Conservation (phyloP, 2,797 vertebrate genomes). For the Hozukius guyotensis region DNA sequence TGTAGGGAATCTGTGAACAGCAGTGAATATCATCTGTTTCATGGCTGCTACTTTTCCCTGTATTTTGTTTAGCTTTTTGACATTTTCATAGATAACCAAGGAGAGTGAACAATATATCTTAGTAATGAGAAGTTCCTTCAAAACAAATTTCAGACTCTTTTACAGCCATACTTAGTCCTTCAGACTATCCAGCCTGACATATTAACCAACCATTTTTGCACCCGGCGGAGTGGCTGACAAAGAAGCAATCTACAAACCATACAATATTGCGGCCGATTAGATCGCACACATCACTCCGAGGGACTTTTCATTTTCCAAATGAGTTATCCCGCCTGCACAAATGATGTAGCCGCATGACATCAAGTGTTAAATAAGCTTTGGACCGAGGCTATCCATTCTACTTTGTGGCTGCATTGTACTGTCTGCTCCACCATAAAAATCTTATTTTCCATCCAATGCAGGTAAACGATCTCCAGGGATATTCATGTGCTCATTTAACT, state of each 20-base stretch:
- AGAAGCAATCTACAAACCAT: conserved; percentile 66
- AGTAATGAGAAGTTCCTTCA: conserved; percentile 42
- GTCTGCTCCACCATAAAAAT: conserved; percentile 79
- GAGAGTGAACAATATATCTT: conserved; percentile 38
- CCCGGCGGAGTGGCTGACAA: conserved; percentile 54
- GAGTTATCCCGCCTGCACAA: conserved; percentile 79
- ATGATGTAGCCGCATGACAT: conserved; percentile 80
- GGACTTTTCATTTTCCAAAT: conserved; percentile 84
- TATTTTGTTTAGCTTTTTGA: neutral
- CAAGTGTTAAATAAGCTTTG: conserved; percentile 83
- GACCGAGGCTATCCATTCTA: conserved; percentile 79
- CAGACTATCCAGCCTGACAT: conserved; percentile 43
- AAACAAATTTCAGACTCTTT: conserved; percentile 33
- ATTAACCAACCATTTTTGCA: conserved; percentile 61
- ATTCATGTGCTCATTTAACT: conserved; percentile 78
- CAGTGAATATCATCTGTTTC: conserved; percentile 35
- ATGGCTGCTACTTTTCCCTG: neutral
- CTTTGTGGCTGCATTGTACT: conserved; percentile 72
- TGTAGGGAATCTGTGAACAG: neutral
- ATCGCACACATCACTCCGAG: conserved; percentile 68
- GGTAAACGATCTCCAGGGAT: conserved; percentile 76
- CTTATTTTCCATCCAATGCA: conserved; percentile 73
- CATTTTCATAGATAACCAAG: conserved; percentile 2
- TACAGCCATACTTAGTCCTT: conserved; percentile 23
- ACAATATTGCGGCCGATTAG: conserved; percentile 68